phyloP scores from a whole-genome alignment of 2,888 invertebrate genomes.

The Dicycla oo region DNA sequence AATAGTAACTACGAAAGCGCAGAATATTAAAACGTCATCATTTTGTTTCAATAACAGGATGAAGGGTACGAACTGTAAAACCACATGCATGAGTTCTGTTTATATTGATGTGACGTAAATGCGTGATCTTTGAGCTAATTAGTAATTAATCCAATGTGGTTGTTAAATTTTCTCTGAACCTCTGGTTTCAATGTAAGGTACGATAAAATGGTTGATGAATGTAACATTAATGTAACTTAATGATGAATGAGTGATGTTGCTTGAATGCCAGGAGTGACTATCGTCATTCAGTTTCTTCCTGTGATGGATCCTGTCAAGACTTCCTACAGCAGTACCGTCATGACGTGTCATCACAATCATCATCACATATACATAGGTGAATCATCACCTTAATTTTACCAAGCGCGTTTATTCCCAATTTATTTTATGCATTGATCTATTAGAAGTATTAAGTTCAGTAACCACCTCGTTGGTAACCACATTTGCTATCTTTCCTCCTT shows the following conservation, averaged over 20 bases:
- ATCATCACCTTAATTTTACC: too few relatives aligned
- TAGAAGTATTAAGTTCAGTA: background rate
- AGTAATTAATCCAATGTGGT: background rate
- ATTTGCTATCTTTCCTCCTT: background rate
- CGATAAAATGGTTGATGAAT: too few relatives aligned
- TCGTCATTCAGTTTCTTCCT: background rate
- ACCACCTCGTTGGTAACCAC: background rate
- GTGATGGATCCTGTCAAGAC: background rate
- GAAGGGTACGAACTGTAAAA: conserved; percentile 20
- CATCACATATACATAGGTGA: background rate
- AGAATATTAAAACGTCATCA: background rate
- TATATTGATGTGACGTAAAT: background rate
- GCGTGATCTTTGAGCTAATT: background rate
- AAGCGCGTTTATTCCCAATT: background rate
- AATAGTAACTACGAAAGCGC: background rate
- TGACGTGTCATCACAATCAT: background rate
- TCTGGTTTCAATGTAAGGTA: background rate
- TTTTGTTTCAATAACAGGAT: background rate
- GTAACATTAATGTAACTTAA: too few relatives aligned
- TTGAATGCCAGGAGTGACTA: too few relatives aligned
- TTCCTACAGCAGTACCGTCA: background rate
- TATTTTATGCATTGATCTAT: background rate
- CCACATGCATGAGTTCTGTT: background rate
- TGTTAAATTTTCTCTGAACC: background rate
- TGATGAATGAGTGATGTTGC: too few relatives aligned